Percentiles rank a stretch among this genome's conserved stretches.
These are phyloP conservation scores for Drosophila maculinotata DNA, from an alignment of 2,888 invertebrate genomes.

Conservation along the genomic window DNA sequence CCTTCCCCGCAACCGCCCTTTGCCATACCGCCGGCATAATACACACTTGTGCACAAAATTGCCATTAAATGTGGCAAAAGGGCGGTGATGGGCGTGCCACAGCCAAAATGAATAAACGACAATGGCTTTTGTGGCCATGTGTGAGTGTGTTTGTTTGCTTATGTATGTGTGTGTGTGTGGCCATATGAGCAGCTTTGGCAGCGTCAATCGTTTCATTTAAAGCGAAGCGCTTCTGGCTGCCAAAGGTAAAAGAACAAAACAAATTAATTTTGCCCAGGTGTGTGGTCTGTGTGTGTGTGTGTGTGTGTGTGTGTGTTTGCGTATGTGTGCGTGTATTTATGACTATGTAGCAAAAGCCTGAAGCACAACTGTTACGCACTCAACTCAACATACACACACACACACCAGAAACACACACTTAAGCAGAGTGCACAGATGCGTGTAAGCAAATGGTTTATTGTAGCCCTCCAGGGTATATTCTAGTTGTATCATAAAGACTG, in stretches of 20 bases:
- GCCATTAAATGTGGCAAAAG: constrained; percentile 72
- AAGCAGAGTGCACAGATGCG: constrained; percentile 31
- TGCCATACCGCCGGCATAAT: constrained; percentile 12
- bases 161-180: constrained; percentile 12
- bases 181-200: constrained; percentile 47
- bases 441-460: constrained; percentile 45
- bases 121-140: constrained; percentile 63
- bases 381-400: constrained; percentile 17
- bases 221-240: constrained; percentile 48
- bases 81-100: constrained; percentile 31
- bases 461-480: constrained; percentile 41
- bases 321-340: constrained; percentile 47
- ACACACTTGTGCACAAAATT: constrained; percentile 52
- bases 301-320: constrained; percentile 13
- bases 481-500: constrained; percentile 21
- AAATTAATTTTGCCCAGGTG: constrained; percentile 73
- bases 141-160: constrained; percentile 5
- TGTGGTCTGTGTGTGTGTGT: constrained; percentile 31
- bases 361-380: constrained; percentile 52
- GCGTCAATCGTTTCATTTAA: constrained; percentile 75
- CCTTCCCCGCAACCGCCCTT: constrained; percentile 11
- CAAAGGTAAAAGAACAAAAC: constrained; percentile 72
- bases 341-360: constrained; percentile 37
- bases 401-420: constrained; percentile 9
- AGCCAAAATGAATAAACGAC: constrained; percentile 72